These are phyloP conservation scores for Volucella bombylans DNA, from an alignment of 2,888 invertebrate species.

Conservation along the genomic window DNA sequence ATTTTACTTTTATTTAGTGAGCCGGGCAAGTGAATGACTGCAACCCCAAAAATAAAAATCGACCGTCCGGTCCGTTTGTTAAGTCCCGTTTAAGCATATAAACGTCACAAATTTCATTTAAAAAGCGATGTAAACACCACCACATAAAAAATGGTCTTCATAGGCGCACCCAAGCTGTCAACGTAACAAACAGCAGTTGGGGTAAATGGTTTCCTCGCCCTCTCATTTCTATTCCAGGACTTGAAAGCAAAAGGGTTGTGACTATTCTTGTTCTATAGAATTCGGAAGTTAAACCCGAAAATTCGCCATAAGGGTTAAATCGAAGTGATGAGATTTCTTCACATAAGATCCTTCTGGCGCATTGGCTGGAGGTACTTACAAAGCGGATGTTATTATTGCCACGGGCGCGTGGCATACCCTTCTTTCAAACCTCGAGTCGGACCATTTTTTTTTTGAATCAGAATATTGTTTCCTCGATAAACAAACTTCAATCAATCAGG, in stretches of 20 bases:
- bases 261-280: no score
- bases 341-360: constrained; percentile 51
- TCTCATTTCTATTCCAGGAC: constrained; percentile 41
- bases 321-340: constrained; percentile 61
- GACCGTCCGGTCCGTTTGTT: constrained; percentile 5
- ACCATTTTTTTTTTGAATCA: constrained; percentile 39
- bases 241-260: no score
- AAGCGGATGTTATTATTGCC: constrained; percentile 75
- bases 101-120: constrained; percentile 75
- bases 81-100: constrained; percentile 70
- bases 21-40: constrained; percentile 1
- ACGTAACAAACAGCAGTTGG: constrained; percentile 56
- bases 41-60: constrained; percentile 19
- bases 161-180: constrained; percentile 64
- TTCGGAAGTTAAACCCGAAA: constrained; percentile 48
- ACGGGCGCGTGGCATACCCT: constrained; percentile 74
- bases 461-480: constrained; percentile 59
- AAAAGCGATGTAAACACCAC: constrained; percentile 75
- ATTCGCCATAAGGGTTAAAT: constrained; percentile 56
- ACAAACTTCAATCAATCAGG: constrained; percentile 74
- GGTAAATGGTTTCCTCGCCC: constrained; percentile 55
- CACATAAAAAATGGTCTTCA: constrained; percentile 60
- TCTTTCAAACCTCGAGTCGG: constrained; percentile 35
- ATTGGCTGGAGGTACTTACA: constrained; percentile 66
- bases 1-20: constrained; percentile 18